Evolutionary conservation across 2,797 vertebrate species (phyloP).

Genomic region (Tympanoctomys barrerae): DNA sequence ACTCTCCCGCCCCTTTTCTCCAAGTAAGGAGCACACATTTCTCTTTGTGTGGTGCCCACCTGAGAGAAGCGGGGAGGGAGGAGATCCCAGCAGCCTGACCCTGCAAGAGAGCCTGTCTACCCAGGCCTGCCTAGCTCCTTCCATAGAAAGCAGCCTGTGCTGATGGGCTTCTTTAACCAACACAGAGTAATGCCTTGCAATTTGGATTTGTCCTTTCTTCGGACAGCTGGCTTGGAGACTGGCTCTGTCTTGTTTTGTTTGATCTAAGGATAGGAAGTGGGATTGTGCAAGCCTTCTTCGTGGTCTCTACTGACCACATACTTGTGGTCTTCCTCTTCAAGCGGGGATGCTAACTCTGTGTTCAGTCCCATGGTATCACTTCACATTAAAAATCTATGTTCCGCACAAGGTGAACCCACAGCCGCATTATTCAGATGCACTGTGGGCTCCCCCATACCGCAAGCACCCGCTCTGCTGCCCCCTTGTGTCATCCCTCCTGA

Average conservation of each 20-base stretch:
- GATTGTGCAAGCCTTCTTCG: background rate
- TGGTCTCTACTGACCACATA: accelerated
- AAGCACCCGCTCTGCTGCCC: background rate
- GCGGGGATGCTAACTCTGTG: accelerated
- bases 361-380: accelerated
- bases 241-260: background rate
- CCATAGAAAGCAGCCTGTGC: background rate
- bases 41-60: background rate
- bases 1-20: background rate
- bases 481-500: background rate
- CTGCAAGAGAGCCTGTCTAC: background rate
- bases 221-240: background rate
- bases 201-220: background rate
- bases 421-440: accelerated
- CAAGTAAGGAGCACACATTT: accelerated
- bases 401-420: background rate
- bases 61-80: too few relatives aligned
- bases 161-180: background rate
- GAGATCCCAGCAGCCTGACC: background rate
- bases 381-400: background rate
- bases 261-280: background rate
- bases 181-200: background rate
- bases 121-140: background rate
- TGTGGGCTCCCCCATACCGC: accelerated
- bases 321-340: background rate